These are phyloP conservation scores for Perognathus longimembris DNA, from an alignment of 2,113 vertebrate species.

Conservation along the genomic window DNA sequence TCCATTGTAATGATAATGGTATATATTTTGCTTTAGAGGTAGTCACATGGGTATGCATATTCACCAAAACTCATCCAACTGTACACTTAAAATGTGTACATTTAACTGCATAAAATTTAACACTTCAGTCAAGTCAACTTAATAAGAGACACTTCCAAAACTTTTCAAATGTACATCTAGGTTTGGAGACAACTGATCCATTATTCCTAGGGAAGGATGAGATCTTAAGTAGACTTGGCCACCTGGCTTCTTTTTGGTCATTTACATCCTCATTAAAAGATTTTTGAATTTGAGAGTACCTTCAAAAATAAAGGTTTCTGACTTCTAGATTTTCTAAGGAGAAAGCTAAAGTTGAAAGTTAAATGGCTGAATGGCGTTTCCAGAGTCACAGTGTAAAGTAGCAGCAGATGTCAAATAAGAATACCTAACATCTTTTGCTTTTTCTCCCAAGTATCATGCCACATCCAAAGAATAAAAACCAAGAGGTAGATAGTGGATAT, in stretches of 20 bases:
- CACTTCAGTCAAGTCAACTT: neutral
- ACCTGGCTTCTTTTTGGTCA: neutral
- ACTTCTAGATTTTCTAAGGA: constrained; percentile 19
- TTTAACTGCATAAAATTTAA: neutral
- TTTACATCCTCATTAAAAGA: neutral
- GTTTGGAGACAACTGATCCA: neutral
- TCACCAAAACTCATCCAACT: neutral
- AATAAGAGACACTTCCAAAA: neutral
- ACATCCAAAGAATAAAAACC: neutral
- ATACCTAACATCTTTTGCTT: neutral
- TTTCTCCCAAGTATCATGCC: neutral
- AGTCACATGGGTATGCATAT: neutral
- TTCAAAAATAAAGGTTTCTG: neutral
- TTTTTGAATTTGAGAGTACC: neutral
- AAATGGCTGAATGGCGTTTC: neutral
- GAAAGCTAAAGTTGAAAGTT: neutral
- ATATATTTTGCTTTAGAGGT: neutral
- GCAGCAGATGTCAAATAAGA: neutral
- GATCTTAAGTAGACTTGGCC: neutral
- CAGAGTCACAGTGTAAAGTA: neutral
- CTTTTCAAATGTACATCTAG: neutral
- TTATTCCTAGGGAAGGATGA: neutral
- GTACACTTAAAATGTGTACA: neutral
- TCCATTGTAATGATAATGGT: neutral
- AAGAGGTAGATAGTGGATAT: neutral